Percentiles rank a stretch among this genome's conserved stretches.
These are phyloP conservation scores for Machimus atricapillus DNA, from an alignment of 2,888 invertebrate genomes.

Conservation along the genomic window DNA sequence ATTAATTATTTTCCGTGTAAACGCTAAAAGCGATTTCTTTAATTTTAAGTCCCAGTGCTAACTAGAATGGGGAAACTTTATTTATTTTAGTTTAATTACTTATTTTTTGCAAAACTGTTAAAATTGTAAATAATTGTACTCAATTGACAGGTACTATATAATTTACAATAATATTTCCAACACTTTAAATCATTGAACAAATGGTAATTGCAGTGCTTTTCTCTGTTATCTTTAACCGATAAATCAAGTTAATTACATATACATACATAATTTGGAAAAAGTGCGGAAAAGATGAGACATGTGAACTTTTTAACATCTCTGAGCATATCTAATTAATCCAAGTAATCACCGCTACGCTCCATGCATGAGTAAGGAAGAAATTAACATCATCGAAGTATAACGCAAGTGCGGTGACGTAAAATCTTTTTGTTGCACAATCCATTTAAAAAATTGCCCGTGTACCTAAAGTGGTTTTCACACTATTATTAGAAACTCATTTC, in stretches of 20 bases:
- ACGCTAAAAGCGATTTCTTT: no score
- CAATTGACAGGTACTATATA: neutral
- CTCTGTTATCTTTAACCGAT: neutral
- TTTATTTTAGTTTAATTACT: no score
- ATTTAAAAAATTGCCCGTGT: neutral
- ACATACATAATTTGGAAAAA: neutral
- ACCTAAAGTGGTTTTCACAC: neutral
- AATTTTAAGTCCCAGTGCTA: no score
- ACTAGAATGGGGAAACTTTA: no score
- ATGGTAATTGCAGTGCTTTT: neutral
- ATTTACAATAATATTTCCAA: neutral
- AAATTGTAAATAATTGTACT: neutral
- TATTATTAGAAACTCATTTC: conserved; percentile 4
- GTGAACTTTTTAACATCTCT: neutral
- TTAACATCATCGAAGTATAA: neutral
- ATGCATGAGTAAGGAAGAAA: neutral
- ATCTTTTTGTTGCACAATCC: neutral
- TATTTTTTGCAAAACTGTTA: neutral
- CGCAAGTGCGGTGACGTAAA: neutral
- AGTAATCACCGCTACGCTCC: neutral
- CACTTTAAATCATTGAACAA: neutral
- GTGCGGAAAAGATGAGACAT: neutral
- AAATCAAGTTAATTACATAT: neutral
- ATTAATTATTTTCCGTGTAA: no score
- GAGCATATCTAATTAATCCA: neutral